These are phyloP conservation scores for Pachyrhynchus sulphureomaculatus DNA, from an alignment of 1,140 invertebrate species.

Conservation along the genomic window DNA sequence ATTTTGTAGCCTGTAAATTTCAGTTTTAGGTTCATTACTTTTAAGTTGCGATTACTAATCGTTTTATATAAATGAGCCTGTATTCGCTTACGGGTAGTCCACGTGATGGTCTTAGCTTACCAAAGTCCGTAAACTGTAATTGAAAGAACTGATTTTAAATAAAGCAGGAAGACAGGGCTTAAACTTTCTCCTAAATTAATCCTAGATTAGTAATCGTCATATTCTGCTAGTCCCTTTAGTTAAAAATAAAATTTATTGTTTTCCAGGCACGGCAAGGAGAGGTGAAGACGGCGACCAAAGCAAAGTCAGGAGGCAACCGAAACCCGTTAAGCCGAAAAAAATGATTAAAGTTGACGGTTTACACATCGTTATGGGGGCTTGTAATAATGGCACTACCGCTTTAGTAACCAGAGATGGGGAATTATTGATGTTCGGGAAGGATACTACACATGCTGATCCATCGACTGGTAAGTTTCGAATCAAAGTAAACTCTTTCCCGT, in stretches of 20 bases:
- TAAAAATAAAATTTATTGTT: too few relatives aligned
- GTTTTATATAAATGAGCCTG: not conserved
- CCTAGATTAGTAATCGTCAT: too few relatives aligned
- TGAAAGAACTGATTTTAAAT: too few relatives aligned
- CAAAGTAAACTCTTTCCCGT: not conserved
- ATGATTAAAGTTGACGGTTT: slow-evolving; percentile 88
- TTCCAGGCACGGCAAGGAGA: slow-evolving; percentile 83
- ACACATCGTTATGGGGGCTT: slow-evolving; percentile 78
- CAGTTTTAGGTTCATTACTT: not conserved
- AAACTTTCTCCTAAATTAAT: too few relatives aligned
- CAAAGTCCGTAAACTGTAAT: too few relatives aligned
- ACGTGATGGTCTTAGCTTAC: too few relatives aligned
- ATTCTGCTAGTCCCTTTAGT: too few relatives aligned
- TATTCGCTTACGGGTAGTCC: too few relatives aligned
- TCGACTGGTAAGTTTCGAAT: slow-evolving; percentile 57
- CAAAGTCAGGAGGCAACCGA: slow-evolving; percentile 82
- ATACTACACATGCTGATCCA: slow-evolving; percentile 84
- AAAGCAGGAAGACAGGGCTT: too few relatives aligned
- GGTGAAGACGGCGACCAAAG: slow-evolving; percentile 92
- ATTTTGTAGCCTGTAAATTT: too few relatives aligned
- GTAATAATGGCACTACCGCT: slow-evolving; percentile 93
- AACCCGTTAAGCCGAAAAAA: slow-evolving; percentile 89
- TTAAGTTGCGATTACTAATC: not conserved
- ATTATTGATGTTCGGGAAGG: slow-evolving; percentile 93
- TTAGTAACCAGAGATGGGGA: slow-evolving; percentile 87